A percentile compares a stretch with the other conserved stretches of the same genome.
Conservation (phyloP, 23 tunicate genomes). For the Styela clava region DNA sequence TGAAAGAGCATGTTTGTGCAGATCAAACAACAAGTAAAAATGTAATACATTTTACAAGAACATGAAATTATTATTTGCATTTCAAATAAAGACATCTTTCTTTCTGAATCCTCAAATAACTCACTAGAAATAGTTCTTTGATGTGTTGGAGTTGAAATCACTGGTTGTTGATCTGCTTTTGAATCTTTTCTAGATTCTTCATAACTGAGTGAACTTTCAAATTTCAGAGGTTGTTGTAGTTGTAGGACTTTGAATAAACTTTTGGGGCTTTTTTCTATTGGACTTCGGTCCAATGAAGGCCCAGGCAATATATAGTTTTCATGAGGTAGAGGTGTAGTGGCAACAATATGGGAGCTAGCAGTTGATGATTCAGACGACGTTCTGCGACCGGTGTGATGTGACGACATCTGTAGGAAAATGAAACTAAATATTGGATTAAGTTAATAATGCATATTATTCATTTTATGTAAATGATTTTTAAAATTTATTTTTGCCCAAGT, state of each 20-base stretch:
- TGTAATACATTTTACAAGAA: not conserved
- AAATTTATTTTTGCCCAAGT: too few relatives aligned
- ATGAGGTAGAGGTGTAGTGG: not conserved
- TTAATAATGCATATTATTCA: too few relatives aligned
- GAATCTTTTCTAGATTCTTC: not conserved
- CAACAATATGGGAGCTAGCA: constrained; percentile 7
- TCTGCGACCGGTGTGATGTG: not conserved
- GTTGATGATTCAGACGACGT: constrained; percentile 39
- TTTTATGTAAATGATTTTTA: too few relatives aligned
- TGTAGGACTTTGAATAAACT: constrained; percentile 37
- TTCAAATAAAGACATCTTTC: too few relatives aligned
- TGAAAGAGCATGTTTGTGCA: too few relatives aligned
- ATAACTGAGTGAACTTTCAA: not conserved
- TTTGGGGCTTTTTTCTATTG: constrained; percentile 56
- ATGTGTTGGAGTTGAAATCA: not conserved
- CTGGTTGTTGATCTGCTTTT: not conserved
- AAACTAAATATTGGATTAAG: too few relatives aligned
- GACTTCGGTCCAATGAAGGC: constrained; percentile 19
- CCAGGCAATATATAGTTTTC: not conserved
- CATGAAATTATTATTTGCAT: not conserved
- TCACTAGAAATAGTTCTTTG: not conserved
- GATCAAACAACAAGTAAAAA: not conserved
- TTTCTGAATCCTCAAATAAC: too few relatives aligned
- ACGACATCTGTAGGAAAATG: not conserved
- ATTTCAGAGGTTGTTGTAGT: not conserved